phyloP scores from a whole-genome alignment of 2,113 vertebrate species.

The Seriola dumerili region DNA sequence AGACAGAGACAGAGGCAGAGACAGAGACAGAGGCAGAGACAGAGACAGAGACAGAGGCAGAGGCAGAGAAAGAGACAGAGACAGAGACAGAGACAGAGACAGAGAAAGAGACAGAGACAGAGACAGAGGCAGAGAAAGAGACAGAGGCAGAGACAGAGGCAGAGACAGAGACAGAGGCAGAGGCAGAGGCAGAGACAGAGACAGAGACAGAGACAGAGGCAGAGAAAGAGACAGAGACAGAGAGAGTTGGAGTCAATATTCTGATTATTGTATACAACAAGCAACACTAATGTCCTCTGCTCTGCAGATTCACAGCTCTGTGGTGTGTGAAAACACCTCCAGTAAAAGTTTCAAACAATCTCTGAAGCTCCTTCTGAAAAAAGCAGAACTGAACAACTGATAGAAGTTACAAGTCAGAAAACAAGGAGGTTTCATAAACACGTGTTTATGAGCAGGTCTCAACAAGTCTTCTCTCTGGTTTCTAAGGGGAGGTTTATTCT shows the following conservation, averaged over 20 bases:
- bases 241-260: neutral
- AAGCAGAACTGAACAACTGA: too few relatives aligned
- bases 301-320: too few relatives aligned
- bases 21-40: neutral
- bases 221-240: neutral
- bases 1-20: neutral
- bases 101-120: neutral
- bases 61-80: neutral
- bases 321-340: too few relatives aligned
- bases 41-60: neutral
- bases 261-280: too few relatives aligned
- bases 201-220: neutral
- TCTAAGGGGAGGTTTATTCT: too few relatives aligned
- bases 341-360: too few relatives aligned
- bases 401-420: too few relatives aligned
- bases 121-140: neutral
- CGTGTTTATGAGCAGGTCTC: too few relatives aligned
- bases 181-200: neutral
- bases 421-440: too few relatives aligned
- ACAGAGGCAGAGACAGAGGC: neutral
- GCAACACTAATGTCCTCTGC: too few relatives aligned
- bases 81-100: neutral
- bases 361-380: too few relatives aligned
- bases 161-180: neutral
- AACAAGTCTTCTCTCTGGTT: too few relatives aligned